Base-by-base conservation (phyloP, 2,888 invertebrate genomes). In the Brachyopa scutellaris region DNA sequence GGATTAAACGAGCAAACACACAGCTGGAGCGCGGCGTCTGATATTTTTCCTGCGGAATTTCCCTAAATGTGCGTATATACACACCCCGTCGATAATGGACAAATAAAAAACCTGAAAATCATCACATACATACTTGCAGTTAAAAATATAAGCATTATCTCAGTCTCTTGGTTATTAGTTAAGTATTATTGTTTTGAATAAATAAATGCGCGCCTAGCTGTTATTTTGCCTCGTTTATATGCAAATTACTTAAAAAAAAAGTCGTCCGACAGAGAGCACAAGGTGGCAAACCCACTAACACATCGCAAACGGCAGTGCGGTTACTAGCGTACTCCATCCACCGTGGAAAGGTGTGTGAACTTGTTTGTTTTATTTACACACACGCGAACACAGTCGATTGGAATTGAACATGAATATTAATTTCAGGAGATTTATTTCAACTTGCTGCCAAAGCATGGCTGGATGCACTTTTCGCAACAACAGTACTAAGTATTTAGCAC, bases 331-430 rank as follows among this genome's bases (percentile, higher is more conserved):
- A n/a, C 59, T 59, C 45, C 59, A 42, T 59, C 59, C 51, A 51
- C 26, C 31, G 29, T n/a, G 42, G 26, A 15, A 72, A 72, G 57
- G 59, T 72, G 72, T 78, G 78, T 59, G 59, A 72, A 72, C 64
- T 72, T 72, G 72, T 66, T 72, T 59, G 64, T 66, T 78, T 66
- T 66, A 78, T 53, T 45, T 66, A 51, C 66, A 78, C 59, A 78
- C 29, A 76, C 61, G 29, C 57, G n/a, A n/a, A 23, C 36, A 42
- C 45, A 51, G 8, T n/a, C 4, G 4, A 23, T 26, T 15, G 26
- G 13, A 51, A 40, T 17, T 42, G 13, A 67, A 59, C 38, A 47
- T 36, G 38, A 47, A 61, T 51, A 57, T 33, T 21, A 49, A 31
- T 49, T 49, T 57, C 29, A 11, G 21, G 11, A 15, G 38, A 23